Base-by-base conservation (phyloP, 1,140 invertebrate species). In the Drosophila pachea region DNA sequence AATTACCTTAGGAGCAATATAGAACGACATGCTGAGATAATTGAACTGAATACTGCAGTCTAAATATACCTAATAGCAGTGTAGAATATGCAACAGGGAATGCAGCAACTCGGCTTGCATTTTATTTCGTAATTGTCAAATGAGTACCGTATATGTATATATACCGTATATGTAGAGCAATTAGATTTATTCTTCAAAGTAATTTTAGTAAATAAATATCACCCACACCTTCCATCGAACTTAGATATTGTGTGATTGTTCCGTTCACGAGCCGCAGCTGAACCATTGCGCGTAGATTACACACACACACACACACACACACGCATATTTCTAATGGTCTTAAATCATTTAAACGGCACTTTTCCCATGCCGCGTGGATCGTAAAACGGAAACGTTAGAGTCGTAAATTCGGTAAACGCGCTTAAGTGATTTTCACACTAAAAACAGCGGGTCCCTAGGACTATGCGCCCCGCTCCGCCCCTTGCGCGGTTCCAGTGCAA, bases 401-500 rank as follows among this genome's bases (percentile, higher is more conserved):
- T 81, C 78, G 78, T 81, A 81, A 81, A 81, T 81, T 71, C 50
- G 63, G 70, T 78, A 82, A 81, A 83, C 78, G 78, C 74, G 70
- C 78, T 82, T 81, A 81, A 81, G 78, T 81, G 78, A 82, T 81
- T 81, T 81, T 71, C 78, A 77, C 78, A 81, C 78, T 82, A 82
- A 81, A 81, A 81, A 58, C 78, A 81, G 75, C 74, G 78, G 78
- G 78, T 81, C 78, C 60, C 71, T 77, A 32, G 12, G 45, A 53
- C 74, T 69, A 63, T 72, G 70, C 63, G 58, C 11, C 11, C 29
- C 29, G 29, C 47, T n/a, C 47, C 31, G 16, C 4, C 47, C 11
- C 29, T 2, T 48, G 45, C 7, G 29, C 31, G 4, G 33, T 32
- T 6, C 36, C 49, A 33, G 7, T 47, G 43, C 14, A 47, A 22